Evolutionary conservation across 1,140 invertebrate genomes (phyloP), one percentile per base, ranked within the genome.

Genomic region (Neodiprion virginianus): DNA sequence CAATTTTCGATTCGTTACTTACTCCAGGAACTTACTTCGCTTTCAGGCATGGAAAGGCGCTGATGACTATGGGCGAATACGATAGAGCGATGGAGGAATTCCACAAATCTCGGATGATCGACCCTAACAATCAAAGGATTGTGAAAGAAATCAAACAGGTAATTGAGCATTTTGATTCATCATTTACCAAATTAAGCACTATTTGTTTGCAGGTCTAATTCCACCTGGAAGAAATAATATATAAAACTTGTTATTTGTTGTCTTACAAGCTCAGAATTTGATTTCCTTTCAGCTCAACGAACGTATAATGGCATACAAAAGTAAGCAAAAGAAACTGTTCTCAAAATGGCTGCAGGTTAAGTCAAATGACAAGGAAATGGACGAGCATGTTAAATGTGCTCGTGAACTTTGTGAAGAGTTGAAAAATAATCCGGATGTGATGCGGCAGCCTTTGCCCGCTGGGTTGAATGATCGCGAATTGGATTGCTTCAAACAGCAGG

Each of bases 61-160:
- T 92, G 17, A 84, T 86, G 72, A 89, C 89, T 84, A 88, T 93
- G 49, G 90, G 90, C 10, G 89, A 89, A 69, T 85, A 84, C 74
- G 85, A 89, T 7, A 75, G 85, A 47, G 89, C 90, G 0, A 77
- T 87, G 48, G 81, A 76, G 69, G 86, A 86, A 76, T 88, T 90
- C 69, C 85, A 87, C 73, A 86, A 85, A 78, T 89, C 90, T 0
- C 74, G 87, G 23, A 85, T 86, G 78, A 72, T 89, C 47, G 86
- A 89, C 74, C 89, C 89, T 1, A 85, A 85, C 71, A 89, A 90
- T 77, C 82, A 80, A 66, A 89, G 89, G 48, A 89, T 90, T 10
- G 83, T 86, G 0, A 82, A 86, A 72, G 84, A 87, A n/a, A 78
- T 90, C 50, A 80, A 84, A 0, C 79, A 84, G 67, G 78, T 90